Evolutionary conservation across 2,888 invertebrate species (phyloP).

Genomic region (Argyresthia goedartella): DNA sequence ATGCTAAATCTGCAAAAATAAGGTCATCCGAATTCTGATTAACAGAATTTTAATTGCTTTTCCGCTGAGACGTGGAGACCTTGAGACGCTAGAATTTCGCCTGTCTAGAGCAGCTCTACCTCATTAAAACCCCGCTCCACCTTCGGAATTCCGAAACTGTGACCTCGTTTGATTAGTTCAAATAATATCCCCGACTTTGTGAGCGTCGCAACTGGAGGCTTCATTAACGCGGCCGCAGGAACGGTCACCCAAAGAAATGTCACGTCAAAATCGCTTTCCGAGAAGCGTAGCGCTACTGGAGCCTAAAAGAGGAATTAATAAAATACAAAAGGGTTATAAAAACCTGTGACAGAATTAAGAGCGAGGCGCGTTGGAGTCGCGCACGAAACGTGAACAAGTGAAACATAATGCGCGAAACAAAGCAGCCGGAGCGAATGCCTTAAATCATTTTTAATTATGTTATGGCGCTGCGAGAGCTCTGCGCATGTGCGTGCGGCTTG

Average conservation of each 20-base stretch:
- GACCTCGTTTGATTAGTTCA: constrained; percentile 1
- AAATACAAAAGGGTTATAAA: constrained; percentile 67
- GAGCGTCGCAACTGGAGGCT: constrained; percentile 61
- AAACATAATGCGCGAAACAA: constrained; percentile 72
- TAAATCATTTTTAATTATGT: constrained; percentile 73
- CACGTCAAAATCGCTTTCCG: constrained; percentile 62
- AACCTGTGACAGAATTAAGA: constrained; percentile 69
- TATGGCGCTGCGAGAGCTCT: constrained; percentile 52
- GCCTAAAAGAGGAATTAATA: constrained; percentile 53
- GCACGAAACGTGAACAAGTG: constrained; percentile 62
- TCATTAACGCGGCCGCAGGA: constrained; percentile 60
- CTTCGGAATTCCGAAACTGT: neutral
- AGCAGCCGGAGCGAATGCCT: constrained; percentile 71
- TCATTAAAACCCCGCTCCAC: neutral
- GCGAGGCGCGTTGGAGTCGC: constrained; percentile 58
- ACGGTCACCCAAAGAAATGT: constrained; percentile 55
- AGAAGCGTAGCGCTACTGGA: constrained; percentile 68
- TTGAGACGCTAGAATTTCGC: constrained; percentile 29
- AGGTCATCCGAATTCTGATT: no score
- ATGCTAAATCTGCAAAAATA: no score
- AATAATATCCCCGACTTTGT: constrained; percentile 18
- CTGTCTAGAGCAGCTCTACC: neutral
- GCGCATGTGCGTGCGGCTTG: constrained; percentile 26
- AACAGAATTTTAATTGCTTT: neutral
- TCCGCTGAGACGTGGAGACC: constrained; percentile 23